Base-by-base conservation (phyloP, 2,888 invertebrate species). In the Sarcophaga caerulescens region DNA sequence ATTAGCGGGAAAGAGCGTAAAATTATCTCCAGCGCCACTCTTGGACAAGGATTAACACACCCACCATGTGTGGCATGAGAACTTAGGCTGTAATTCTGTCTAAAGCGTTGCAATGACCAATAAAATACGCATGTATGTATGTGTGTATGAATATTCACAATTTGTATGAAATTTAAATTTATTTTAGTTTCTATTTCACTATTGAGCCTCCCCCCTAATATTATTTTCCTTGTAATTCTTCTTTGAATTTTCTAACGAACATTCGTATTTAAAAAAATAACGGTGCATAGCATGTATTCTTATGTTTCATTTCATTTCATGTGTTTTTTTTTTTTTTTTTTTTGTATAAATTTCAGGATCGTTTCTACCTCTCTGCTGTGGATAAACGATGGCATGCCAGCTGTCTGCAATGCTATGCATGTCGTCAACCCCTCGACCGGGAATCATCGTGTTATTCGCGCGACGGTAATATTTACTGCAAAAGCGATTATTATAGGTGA, bases 401-500 rank as follows among this genome's bases (percentile, higher is more conserved):
- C 83, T 99, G 98, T 92, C 94, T 99, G 57, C 96, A 97, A 92
- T 99, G 98, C 94, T 97, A 96, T 92, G 97, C 98, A 93, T 99
- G 99, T 94, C 95, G 97, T 91, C 96, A 96, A 94, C 96, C 97
- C 5, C 94, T 99, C 89, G 98, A 98, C 93, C 96, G 97, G 2
- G 98, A 98, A 93, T 96, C 96, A 92, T 96, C 98, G 89, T 99
- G 98, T 94, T 99, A 98, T 93, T 96, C 97, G 88, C 95, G 97
- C 89, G 98, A 98, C 93, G 98, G 97, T 90, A 97, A 97, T 92
- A 98, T 98, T 91, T 98, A 97, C 94, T 99, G 99, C 95, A 98
- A 98, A 94, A 97, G 97, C 92, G 98, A 99, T 94, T 99, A 99
- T 94, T 97, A 97, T 94, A 96, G 98, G 99, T 99, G 92, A 96